Percentiles rank a stretch among this genome's conserved stretches.
These are phyloP conservation scores for Rhadinocentrus ornatus DNA, from an alignment of 2,797 vertebrate species.

Conservation along the genomic window DNA sequence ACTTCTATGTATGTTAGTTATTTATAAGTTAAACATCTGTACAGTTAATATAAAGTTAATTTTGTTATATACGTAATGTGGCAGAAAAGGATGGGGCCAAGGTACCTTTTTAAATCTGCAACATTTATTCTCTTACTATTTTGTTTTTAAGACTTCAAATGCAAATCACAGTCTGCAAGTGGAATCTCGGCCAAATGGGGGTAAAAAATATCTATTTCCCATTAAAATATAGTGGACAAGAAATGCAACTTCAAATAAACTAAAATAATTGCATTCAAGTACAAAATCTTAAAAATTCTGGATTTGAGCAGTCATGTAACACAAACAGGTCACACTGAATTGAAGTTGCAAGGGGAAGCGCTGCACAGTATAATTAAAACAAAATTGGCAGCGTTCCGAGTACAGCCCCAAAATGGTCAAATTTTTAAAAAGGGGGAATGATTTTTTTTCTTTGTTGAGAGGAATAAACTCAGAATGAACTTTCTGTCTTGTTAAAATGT, in stretches of 20 bases:
- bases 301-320: no score
- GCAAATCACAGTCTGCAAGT: not conserved
- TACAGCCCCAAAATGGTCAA: constrained; percentile 5
- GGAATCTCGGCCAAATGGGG: not conserved
- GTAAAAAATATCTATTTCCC: not conserved
- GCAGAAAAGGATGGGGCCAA: not conserved
- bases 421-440: not conserved
- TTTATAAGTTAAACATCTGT: not conserved
- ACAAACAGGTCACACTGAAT: not conserved
- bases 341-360: constrained; percentile 19
- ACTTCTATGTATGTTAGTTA: not conserved
- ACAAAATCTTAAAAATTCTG: not conserved
- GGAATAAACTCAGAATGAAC: constrained; percentile 31
- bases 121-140: not conserved
- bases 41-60: not conserved
- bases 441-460: constrained; percentile 6
- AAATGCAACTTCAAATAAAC: not conserved
- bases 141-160: not conserved
- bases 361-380: constrained; percentile 1
- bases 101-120: not conserved
- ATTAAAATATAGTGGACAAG: not conserved
- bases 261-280: not conserved
- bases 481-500: constrained; percentile 22
- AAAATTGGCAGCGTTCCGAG: constrained; percentile 3
- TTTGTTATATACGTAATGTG: not conserved